These are phyloP conservation scores for Spizaetus ornatus DNA, from an alignment of 2,113 vertebrate species.

Conservation along the genomic window DNA sequence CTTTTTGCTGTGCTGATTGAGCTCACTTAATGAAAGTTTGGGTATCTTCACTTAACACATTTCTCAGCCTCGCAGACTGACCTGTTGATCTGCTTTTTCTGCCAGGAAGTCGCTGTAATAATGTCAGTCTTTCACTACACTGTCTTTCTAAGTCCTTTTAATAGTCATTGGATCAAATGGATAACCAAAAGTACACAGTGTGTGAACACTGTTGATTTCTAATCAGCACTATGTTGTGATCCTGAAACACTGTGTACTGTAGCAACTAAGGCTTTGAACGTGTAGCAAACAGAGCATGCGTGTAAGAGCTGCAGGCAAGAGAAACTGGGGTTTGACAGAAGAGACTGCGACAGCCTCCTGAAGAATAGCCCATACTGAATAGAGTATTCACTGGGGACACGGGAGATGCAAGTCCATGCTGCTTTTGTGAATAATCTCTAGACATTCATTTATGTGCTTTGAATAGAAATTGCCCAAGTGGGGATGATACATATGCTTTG, in stretches of 20 bases:
- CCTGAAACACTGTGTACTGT: not conserved
- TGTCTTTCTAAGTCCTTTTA: not conserved
- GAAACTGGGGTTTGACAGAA: not conserved
- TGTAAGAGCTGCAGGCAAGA: not conserved
- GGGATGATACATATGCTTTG: not conserved
- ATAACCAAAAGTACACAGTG: not conserved
- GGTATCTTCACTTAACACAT: not conserved
- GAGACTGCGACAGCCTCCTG: not conserved
- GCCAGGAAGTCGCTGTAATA: not conserved
- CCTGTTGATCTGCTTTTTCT: not conserved
- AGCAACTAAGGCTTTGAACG: not conserved
- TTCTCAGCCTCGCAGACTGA: not conserved
- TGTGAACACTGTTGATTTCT: not conserved
- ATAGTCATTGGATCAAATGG: not conserved
- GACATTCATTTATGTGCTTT: not conserved
- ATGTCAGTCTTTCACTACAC: not conserved
- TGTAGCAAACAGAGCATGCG: not conserved
- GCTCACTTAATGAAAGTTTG: not conserved
- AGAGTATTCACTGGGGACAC: not conserved
- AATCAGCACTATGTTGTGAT: not conserved
- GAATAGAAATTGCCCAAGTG: not conserved
- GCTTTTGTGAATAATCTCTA: not conserved
- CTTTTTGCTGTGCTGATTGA: not conserved
- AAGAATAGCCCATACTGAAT: not conserved
- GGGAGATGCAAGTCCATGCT: not conserved